These are phyloP conservation scores for Elgaria multicarinata DNA, from an alignment of 2,113 vertebrate genomes.

Conservation along the genomic window DNA sequence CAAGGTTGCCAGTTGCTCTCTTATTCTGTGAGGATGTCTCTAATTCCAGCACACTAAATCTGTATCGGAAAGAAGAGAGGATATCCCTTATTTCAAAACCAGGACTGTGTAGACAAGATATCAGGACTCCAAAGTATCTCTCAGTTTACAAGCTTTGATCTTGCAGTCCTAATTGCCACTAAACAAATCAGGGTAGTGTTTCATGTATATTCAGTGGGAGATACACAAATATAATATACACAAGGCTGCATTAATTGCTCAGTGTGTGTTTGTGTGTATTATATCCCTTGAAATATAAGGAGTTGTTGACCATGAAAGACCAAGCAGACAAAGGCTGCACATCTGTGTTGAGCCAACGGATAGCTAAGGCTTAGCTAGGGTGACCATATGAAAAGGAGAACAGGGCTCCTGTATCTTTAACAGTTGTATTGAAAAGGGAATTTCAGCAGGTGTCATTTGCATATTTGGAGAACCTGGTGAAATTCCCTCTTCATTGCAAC, in stretches of 20 bases:
- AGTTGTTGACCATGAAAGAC: not conserved
- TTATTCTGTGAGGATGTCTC: not conserved
- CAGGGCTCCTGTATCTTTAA: no score
- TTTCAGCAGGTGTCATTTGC: no score
- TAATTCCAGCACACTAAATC: not conserved
- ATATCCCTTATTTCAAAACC: not conserved
- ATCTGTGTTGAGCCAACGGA: not conserved
- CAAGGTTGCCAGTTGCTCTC: constrained; percentile 1
- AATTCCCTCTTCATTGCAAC: no score
- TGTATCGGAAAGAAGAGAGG: not conserved
- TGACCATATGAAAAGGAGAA: no score
- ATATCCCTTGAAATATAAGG: not conserved
- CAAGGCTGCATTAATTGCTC: not conserved
- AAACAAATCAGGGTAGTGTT: not conserved
- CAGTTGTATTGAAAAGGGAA: no score
- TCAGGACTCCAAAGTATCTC: not conserved
- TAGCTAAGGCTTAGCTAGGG: no score
- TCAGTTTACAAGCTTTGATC: not conserved
- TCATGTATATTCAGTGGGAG: not conserved
- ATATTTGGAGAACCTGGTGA: no score
- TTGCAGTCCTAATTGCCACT: not conserved
- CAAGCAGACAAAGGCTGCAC: not conserved
- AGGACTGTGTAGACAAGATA: not conserved
- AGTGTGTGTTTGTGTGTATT: not conserved
- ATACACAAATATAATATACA: not conserved